These are phyloP conservation scores for Notodonta dromedarius DNA, from an alignment of 2,888 invertebrate species.

Conservation along the genomic window DNA sequence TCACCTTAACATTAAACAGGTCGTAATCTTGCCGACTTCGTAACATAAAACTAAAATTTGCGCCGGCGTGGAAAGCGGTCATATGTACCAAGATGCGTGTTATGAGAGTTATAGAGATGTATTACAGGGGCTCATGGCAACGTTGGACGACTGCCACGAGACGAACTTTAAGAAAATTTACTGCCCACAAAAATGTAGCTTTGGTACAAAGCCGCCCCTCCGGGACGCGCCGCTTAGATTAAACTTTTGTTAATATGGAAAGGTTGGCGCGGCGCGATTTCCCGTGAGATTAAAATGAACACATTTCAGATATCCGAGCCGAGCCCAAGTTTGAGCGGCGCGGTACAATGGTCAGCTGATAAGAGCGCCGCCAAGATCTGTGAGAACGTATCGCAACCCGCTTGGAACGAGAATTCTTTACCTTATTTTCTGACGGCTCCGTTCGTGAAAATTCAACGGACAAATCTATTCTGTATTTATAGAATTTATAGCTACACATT, in stretches of 20 bases:
- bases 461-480: constrained; percentile 32
- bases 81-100: not conserved
- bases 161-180: constrained; percentile 74
- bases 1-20: no score
- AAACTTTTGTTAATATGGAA: constrained; percentile 74
- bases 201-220: constrained; percentile 46
- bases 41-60: no score
- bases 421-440: constrained; percentile 40
- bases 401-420: constrained; percentile 25
- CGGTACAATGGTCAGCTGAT: constrained; percentile 45
- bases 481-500: not conserved
- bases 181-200: constrained; percentile 67
- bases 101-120: constrained; percentile 51
- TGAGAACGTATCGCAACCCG: constrained; percentile 34
- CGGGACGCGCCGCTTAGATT: constrained; percentile 60
- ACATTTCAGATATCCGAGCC: constrained; percentile 54
- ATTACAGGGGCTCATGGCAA: constrained; percentile 60
- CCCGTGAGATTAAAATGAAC: constrained; percentile 62
- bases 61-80: no score
- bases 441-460: constrained; percentile 49
- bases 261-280: constrained; percentile 62
- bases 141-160: constrained; percentile 70
- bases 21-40: no score
- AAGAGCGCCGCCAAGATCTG: constrained; percentile 40
- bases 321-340: constrained; percentile 41